Percentiles rank a stretch among this genome's conserved stretches.
Evolutionary conservation across 2,888 invertebrate genomes (phyloP).

Genomic region (Holacanthella duospinosa): DNA sequence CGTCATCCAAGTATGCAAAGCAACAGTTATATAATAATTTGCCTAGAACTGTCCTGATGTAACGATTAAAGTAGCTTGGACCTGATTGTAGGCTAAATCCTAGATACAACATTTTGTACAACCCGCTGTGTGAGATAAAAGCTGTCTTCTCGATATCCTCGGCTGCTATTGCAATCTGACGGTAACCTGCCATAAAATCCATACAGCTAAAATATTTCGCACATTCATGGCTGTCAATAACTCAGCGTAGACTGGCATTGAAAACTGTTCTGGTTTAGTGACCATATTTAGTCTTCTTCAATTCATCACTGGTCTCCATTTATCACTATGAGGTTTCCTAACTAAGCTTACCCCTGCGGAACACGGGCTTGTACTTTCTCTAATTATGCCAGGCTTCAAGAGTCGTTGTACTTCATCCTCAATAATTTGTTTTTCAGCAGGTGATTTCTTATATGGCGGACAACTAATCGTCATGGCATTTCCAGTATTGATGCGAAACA

Average conservation of each 20-base stretch:
- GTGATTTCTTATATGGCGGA: constrained; percentile 6
- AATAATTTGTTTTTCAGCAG: not conserved
- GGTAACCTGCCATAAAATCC: constrained; percentile 39
- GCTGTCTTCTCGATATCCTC: constrained; percentile 39
- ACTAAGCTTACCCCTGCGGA: constrained; percentile 1
- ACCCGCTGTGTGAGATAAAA: constrained; percentile 40
- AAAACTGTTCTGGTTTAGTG: constrained; percentile 39
- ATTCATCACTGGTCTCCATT: constrained; percentile 23
- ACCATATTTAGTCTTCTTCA: constrained; percentile 37
- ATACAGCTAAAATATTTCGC: constrained; percentile 38
- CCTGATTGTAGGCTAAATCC: constrained; percentile 41
- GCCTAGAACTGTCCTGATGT: constrained; percentile 37
- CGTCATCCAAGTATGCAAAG: constrained; percentile 38
- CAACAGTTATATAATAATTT: constrained; percentile 29
- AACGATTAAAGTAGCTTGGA: constrained; percentile 40
- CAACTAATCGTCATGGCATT: constrained; percentile 2
- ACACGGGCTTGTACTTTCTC: not conserved
- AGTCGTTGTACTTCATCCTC: not conserved
- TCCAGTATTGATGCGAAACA: constrained; percentile 9
- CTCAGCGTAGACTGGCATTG: constrained; percentile 41
- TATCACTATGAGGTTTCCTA: not conserved
- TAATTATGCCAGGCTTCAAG: not conserved
- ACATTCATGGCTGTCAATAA: constrained; percentile 39
- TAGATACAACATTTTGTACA: constrained; percentile 40
- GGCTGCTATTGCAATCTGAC: constrained; percentile 39